A percentile compares a stretch with the other conserved stretches of the same genome.
Evolutionary conservation across 2,888 invertebrate genomes (phyloP).

Genomic region (Eupeodes latifasciatus): DNA sequence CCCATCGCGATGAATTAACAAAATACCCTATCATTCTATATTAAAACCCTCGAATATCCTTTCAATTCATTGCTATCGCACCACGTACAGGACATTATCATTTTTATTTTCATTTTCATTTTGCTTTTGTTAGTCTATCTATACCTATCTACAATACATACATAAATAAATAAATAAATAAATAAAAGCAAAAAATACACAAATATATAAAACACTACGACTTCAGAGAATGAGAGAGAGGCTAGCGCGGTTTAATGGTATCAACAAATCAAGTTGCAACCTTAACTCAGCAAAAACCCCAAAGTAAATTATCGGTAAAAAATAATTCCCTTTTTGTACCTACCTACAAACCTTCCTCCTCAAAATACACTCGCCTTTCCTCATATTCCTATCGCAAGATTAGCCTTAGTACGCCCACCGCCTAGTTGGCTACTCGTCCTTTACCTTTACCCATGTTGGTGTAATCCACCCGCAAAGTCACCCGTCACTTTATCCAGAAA

Average conservation of each 20-base stretch:
- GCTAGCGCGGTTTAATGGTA: slow-evolving; percentile 54
- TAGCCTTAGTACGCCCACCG: not conserved
- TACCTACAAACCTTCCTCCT: not conserved
- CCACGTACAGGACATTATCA: slow-evolving; percentile 72
- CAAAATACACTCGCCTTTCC: not conserved
- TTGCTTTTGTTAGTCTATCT: slow-evolving; percentile 37
- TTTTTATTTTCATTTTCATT: slow-evolving; percentile 39
- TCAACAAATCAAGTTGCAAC: slow-evolving; percentile 75
- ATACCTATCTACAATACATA: too few species aligned
- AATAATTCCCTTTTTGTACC: slow-evolving; percentile 49
- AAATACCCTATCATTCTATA: slow-evolving; percentile 34
- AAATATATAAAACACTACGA: not conserved
- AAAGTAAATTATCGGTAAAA: slow-evolving; percentile 74
- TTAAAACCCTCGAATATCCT: slow-evolving; percentile 15
- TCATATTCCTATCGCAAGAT: slow-evolving; percentile 5
- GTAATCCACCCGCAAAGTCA: slow-evolving; percentile 30
- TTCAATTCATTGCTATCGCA: slow-evolving; percentile 62
- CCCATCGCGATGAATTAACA: slow-evolving; percentile 56
- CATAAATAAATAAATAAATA: slow-evolving; percentile 5
- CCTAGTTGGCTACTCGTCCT: too few species aligned
- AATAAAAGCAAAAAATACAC: slow-evolving; percentile 6
- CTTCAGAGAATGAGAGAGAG: not conserved
- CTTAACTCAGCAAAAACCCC: slow-evolving; percentile 61
- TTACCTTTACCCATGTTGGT: not conserved
- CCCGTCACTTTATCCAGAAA: slow-evolving; percentile 52